These are phyloP conservation scores for Archips crataeganus DNA, from an alignment of 2,888 invertebrate species.

Conservation along the genomic window DNA sequence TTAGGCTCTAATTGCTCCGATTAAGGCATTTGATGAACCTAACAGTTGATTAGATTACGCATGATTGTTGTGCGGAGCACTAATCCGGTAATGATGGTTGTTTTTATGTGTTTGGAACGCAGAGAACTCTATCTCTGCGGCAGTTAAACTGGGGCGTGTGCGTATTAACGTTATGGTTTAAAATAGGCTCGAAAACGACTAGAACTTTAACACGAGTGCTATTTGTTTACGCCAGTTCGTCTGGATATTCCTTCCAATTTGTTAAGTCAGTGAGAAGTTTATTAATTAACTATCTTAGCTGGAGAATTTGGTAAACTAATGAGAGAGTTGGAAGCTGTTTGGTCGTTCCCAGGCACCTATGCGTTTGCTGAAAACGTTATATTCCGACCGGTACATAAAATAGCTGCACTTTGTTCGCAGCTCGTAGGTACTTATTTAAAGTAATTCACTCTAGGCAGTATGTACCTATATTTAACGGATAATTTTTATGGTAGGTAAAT, in stretches of 20 bases:
- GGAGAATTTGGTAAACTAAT: constrained; percentile 4
- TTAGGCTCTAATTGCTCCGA: constrained; percentile 32
- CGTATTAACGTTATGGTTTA: constrained; percentile 22
- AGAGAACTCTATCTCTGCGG: constrained; percentile 7
- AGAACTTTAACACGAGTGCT: constrained; percentile 3
- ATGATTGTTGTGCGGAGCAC: constrained; percentile 2
- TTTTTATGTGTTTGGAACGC: constrained; percentile 15
- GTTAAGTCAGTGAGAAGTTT: constrained; percentile 11
- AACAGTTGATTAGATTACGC: constrained; percentile 1
- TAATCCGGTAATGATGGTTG: constrained; percentile 14
- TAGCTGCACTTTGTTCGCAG: not conserved
- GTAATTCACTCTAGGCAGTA: not conserved
- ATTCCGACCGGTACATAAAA: not conserved
- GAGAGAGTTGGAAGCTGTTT: not conserved
- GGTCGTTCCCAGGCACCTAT: not conserved
- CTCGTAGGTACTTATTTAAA: not conserved
- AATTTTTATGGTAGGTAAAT: not conserved
- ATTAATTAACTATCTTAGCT: constrained; percentile 3
- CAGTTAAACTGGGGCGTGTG: constrained; percentile 17
- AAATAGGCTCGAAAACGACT: constrained; percentile 20
- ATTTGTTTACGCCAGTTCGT: constrained; percentile 11
- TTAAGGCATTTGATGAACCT: constrained; percentile 14
- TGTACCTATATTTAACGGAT: not conserved
- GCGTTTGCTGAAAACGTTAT: not conserved
- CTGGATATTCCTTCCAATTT: constrained; percentile 7